These are phyloP conservation scores for Urocitellus parryii DNA, from an alignment of 2,113 vertebrate genomes.

Conservation along the genomic window DNA sequence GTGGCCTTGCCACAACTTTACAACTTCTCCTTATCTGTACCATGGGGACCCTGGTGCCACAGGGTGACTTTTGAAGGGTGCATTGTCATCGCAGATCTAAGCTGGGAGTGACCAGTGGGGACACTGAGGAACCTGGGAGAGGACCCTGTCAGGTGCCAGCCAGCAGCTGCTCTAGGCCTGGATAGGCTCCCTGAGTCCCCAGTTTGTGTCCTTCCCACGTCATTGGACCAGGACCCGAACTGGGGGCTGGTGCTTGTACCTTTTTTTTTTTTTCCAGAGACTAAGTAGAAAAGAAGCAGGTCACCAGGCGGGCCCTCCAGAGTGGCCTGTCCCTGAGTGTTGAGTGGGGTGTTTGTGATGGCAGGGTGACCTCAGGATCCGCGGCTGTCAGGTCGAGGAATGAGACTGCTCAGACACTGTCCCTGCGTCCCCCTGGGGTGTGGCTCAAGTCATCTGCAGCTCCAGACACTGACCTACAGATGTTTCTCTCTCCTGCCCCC, in stretches of 20 bases:
- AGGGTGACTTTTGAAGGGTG: not conserved
- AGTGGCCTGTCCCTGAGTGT: not conserved
- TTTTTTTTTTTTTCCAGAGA: not conserved
- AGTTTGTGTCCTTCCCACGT: accelerated
- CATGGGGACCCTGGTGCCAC: not conserved
- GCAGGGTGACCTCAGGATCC: not conserved
- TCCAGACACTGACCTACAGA: not conserved
- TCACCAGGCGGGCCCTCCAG: not conserved
- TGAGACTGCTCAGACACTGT: not conserved
- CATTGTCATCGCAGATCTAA: not conserved
- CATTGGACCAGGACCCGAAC: not conserved
- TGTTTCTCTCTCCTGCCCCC: conserved; percentile 72
- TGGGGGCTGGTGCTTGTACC: not conserved
- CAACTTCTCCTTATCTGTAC: not conserved
- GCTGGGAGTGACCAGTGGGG: not conserved
- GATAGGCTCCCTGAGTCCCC: not conserved
- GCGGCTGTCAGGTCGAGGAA: not conserved
- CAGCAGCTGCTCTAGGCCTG: not conserved
- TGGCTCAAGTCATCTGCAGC: not conserved
- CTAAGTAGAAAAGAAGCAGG: not conserved
- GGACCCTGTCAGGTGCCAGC: not conserved
- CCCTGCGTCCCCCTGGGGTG: not conserved
- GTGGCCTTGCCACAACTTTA: not conserved
- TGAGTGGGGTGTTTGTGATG: not conserved
- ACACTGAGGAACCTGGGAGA: not conserved